Conservation (phyloP, 2,113 vertebrate species). For the Bostrychus sinensis region DNA sequence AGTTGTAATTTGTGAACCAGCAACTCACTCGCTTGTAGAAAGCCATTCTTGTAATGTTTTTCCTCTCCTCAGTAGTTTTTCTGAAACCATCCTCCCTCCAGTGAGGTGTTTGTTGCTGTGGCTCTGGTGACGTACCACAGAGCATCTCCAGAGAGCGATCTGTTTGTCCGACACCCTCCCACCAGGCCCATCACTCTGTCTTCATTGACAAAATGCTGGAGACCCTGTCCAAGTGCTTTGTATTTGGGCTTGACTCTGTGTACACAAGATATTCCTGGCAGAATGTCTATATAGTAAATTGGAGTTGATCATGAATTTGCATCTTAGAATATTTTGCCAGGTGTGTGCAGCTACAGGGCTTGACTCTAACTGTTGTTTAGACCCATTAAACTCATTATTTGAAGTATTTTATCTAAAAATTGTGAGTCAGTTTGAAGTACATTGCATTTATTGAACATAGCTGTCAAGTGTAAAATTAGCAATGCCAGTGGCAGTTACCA, state of each 20-base stretch:
- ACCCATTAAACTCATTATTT: too few relatives aligned
- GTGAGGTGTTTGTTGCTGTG: slow-evolving; percentile 49
- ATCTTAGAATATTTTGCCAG: too few relatives aligned
- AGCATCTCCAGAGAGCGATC: slow-evolving; percentile 52
- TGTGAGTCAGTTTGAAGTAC: too few relatives aligned
- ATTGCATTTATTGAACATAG: too few relatives aligned
- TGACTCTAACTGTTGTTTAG: too few relatives aligned
- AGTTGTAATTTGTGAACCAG: too few relatives aligned
- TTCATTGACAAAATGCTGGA: slow-evolving; percentile 60
- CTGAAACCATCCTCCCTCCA: slow-evolving; percentile 30
- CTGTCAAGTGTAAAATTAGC: too few relatives aligned
- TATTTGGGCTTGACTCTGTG: slow-evolving; percentile 14
- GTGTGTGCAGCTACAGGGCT: too few relatives aligned
- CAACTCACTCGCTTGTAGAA: too few relatives aligned
- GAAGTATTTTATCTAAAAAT: too few relatives aligned
- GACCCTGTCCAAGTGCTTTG: slow-evolving; percentile 8
- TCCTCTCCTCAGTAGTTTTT: slow-evolving; percentile 10
- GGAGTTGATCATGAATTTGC: slow-evolving; percentile 46
- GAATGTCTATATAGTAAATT: slow-evolving; percentile 57
- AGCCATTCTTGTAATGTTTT: slow-evolving; percentile 23
- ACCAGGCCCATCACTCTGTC: slow-evolving; percentile 36
- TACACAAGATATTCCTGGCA: slow-evolving; percentile 27
- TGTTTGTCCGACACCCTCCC: slow-evolving; percentile 56
- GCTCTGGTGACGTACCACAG: slow-evolving; percentile 40
- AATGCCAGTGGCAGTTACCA: too few relatives aligned